A percentile compares a stretch with the other conserved stretches of the same genome.
phyloP scores from a whole-genome alignment of 2,797 vertebrate genomes.

The Halcyon chelicuti region DNA sequence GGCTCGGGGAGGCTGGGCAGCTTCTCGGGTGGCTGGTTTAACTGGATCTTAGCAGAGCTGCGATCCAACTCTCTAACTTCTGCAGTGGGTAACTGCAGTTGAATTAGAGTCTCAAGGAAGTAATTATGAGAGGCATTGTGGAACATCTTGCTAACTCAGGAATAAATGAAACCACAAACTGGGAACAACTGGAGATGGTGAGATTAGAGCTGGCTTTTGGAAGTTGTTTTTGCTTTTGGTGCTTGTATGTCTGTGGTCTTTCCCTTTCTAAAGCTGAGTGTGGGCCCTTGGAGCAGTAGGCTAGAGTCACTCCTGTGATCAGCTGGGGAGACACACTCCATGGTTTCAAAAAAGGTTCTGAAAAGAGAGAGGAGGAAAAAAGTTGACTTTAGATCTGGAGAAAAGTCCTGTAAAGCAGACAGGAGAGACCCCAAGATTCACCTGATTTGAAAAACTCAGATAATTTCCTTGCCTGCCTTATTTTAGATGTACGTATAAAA shows the following conservation, averaged over 20 bases:
- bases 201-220: slow-evolving; percentile 34
- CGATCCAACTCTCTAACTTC: slow-evolving; percentile 43
- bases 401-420: background rate
- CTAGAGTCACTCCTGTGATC: background rate
- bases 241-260: background rate
- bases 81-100: slow-evolving; percentile 62
- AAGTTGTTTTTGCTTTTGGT: background rate
- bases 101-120: slow-evolving; percentile 64
- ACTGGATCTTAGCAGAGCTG: slow-evolving; percentile 27
- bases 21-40: background rate
- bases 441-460: background rate
- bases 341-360: background rate
- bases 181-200: slow-evolving; percentile 50
- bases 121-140: slow-evolving; percentile 62
- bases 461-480: background rate
- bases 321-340: background rate
- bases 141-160: slow-evolving; percentile 67
- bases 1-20: background rate
- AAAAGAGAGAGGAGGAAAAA: background rate
- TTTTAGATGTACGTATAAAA: background rate
- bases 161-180: slow-evolving; percentile 66
- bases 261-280: background rate
- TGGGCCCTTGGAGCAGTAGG: background rate
- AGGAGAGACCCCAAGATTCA: background rate
- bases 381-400: background rate